Percentiles rank a stretch among this genome's conserved stretches.
These are phyloP conservation scores for Pyrocephalus nanus DNA, from an alignment of 2,797 vertebrate genomes.

Conservation along the genomic window DNA sequence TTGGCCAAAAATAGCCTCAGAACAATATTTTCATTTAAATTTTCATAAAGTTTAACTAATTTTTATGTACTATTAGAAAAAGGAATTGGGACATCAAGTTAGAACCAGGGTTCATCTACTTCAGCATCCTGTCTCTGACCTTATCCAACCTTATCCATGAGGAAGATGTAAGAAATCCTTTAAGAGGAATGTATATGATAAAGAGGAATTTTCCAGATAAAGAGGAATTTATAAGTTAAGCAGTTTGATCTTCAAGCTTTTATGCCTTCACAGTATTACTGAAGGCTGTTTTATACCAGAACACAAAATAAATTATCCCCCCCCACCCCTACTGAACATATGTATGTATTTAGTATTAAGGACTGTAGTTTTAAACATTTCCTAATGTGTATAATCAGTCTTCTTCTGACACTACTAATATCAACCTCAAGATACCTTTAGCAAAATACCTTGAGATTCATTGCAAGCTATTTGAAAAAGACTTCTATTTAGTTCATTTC, in stretches of 20 bases:
- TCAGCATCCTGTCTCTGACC: not conserved
- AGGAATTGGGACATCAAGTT: not conserved
- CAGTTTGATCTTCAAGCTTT: not conserved
- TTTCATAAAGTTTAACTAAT: not conserved
- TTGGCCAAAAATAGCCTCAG: rapidly evolving
- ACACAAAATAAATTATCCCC: not conserved
- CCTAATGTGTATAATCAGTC: not conserved
- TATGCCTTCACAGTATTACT: not conserved
- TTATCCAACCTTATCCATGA: not conserved
- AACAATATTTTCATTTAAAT: not conserved
- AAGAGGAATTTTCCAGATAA: not conserved
- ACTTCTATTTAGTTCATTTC: not conserved
- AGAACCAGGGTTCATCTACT: not conserved
- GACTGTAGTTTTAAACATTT: not conserved
- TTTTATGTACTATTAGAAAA: not conserved
- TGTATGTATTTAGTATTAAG: not conserved
- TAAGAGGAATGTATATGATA: not conserved
- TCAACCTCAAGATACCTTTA: not conserved
- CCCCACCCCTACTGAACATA: not conserved
- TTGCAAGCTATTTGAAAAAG: not conserved
- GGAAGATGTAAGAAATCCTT: not conserved
- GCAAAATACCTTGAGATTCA: not conserved
- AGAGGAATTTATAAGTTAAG: not conserved
- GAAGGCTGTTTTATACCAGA: not conserved
- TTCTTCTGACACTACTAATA: not conserved